Evolutionary conservation across 2,113 vertebrate genomes (phyloP), one percentile per base, ranked within the genome.

Genomic region (Chiloscyllium plagiosum): DNA sequence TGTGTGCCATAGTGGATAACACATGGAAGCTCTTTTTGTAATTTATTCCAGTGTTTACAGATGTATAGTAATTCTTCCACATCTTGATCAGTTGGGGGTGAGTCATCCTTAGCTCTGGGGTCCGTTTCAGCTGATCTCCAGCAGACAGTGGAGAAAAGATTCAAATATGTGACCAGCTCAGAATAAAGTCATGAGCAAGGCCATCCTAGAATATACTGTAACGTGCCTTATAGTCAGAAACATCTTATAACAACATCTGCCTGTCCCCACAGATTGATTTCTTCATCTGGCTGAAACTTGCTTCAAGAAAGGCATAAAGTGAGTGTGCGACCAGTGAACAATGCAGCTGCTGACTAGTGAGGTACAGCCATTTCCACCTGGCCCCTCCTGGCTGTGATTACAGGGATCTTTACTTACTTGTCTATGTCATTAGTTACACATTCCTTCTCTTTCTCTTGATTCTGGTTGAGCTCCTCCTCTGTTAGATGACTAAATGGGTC

Each of bases 401-500:
- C 94, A 72, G 94, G 47, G 47, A 29, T 72, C 37, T 42, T 37
- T 87, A 96, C 97, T 97, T 97, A 98, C 98, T 97, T 98, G 96
- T 97, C 97, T 96, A 97, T 96, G 96, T 98, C 97, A 96, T 96
- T 96, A 96, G 97, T 97, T 66, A 96, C 96, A 95, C 95, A 87
- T 92, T 95, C 96, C 76, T 97, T 96, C 96, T 97, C 96, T 95
- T 90, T 96, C 20, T 97, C 96, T 80, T 97, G 96, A 37, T 96
- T 65, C 96, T 96, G 20, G 37, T 47, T 72, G 72, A n/a, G 69
- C 7, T 96, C n/a, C n/a, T 96, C 96, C 61, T 98, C 97, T 2
- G 96, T 96, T 95, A 97, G 87, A 65, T 97, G 97, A 72, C 98
- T 97, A 97, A 98, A 96, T 29, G 97, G 97, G 95, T 98, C 98